A percentile compares a stretch with the other conserved stretches of the same genome.
These are phyloP conservation scores for Hyposmocoma kahamanoa DNA, from an alignment of 1,140 invertebrate genomes.

Conservation along the genomic window DNA sequence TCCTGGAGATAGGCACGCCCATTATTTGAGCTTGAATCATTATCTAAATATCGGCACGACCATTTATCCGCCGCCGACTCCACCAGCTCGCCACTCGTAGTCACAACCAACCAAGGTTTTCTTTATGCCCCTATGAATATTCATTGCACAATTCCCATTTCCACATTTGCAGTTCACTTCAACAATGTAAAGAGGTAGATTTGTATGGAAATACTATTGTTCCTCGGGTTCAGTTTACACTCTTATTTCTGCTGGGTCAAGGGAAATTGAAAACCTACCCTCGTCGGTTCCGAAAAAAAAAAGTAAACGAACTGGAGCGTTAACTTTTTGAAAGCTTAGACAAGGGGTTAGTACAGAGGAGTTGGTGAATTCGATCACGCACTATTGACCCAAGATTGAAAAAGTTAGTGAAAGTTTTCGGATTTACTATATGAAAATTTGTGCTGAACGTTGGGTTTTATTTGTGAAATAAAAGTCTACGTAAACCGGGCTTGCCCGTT, in stretches of 20 bases:
- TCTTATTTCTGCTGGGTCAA: not conserved
- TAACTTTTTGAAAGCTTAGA: not conserved
- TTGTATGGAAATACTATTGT: not conserved
- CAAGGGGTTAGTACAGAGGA: not conserved
- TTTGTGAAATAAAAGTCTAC: too few species aligned
- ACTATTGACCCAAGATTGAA: not conserved
- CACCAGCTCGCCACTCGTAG: not conserved
- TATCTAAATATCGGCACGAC: slow-evolving; percentile 26
- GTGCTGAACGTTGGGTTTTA: too few species aligned
- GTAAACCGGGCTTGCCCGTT: too few species aligned
- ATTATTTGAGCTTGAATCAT: slow-evolving; percentile 50
- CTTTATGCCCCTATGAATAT: slow-evolving; percentile 30
- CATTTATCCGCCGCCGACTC: slow-evolving; percentile 25
- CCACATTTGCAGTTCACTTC: not conserved
- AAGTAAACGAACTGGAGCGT: not conserved
- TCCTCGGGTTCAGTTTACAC: not conserved
- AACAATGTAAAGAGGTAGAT: slow-evolving; percentile 1
- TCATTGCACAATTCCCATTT: slow-evolving; percentile 22
- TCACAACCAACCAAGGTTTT: slow-evolving; percentile 5
- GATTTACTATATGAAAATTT: too few species aligned
- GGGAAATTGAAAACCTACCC: not conserved
- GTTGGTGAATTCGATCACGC: not conserved
- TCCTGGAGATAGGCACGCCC: slow-evolving; percentile 29
- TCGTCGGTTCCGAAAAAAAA: too few species aligned
- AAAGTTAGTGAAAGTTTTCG: not conserved